Evolutionary conservation across 35 echinoderm and acorn worm genomes (phyloP).

Genomic region (Ophiothrix spiculata): DNA sequence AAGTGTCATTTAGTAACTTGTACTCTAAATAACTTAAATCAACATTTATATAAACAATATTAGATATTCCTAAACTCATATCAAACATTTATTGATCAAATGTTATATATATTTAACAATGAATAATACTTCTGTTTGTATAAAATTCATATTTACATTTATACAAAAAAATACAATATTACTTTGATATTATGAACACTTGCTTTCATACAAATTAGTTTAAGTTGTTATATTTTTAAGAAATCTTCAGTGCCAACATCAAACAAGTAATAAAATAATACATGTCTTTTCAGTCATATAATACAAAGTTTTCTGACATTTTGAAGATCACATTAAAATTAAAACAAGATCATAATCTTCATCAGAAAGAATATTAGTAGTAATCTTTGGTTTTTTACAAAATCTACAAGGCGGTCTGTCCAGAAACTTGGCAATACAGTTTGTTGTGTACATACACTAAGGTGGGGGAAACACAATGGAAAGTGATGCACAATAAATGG

Average conservation of each 20-base stretch:
- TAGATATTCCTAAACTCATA: background rate
- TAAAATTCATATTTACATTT: constrained; percentile 13
- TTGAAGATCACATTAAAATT: background rate
- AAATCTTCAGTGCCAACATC: background rate
- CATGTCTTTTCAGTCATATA: background rate
- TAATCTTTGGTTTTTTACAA: constrained; percentile 3
- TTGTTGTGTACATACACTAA: background rate
- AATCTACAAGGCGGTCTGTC: background rate
- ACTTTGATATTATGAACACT: too few species aligned
- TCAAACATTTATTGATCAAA: background rate
- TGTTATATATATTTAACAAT: background rate
- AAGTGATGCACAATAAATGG: background rate
- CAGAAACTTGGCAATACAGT: background rate
- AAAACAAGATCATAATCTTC: background rate
- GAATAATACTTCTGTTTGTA: constrained; percentile 5
- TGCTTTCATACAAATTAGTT: background rate
- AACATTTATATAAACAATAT: constrained; percentile 1
- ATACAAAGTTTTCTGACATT: background rate
- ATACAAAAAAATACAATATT: background rate
- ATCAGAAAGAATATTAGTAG: background rate
- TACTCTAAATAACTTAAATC: background rate
- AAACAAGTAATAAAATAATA: constrained; percentile 4
- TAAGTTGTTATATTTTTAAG: background rate
- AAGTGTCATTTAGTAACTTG: too few species aligned
- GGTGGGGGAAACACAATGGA: background rate